These are phyloP conservation scores for Callospermophilus lateralis DNA, from an alignment of 2,113 vertebrate species.

Conservation along the genomic window DNA sequence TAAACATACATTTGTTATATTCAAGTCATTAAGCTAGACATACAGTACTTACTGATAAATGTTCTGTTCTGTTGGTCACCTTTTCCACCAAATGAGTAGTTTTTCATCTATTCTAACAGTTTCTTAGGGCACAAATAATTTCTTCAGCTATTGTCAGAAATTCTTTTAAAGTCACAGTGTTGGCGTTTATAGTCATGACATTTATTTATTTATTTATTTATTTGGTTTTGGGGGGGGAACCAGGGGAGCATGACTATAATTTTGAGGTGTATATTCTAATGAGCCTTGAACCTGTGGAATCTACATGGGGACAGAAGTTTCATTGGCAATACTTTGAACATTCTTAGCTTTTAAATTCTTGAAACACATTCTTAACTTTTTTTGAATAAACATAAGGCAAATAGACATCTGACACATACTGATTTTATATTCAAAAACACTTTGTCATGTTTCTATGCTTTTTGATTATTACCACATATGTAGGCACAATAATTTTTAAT, in stretches of 20 bases:
- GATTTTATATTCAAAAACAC: not conserved
- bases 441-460: slow-evolving; percentile 18
- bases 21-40: not conserved
- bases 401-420: not conserved
- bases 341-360: slow-evolving; percentile 43
- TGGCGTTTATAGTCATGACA: not conserved
- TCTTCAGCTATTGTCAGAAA: not conserved
- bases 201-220: too few relatives aligned
- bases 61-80: not conserved
- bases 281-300: not conserved
- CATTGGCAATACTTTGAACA: not conserved
- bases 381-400: slow-evolving; percentile 1
- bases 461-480: not conserved
- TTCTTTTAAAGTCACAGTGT: slow-evolving; percentile 5
- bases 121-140: not conserved
- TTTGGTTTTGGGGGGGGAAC: too few relatives aligned
- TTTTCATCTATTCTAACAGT: not conserved
- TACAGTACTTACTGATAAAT: not conserved
- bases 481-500: slow-evolving; percentile 31
- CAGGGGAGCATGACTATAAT: not conserved
- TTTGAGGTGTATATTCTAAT: not conserved
- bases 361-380: not conserved
- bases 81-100: not conserved
- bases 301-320: not conserved
- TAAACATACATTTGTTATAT: slow-evolving; percentile 15